These are phyloP conservation scores for Megaleporinus macrocephalus DNA, from an alignment of 2,113 vertebrate genomes.

Conservation along the genomic window DNA sequence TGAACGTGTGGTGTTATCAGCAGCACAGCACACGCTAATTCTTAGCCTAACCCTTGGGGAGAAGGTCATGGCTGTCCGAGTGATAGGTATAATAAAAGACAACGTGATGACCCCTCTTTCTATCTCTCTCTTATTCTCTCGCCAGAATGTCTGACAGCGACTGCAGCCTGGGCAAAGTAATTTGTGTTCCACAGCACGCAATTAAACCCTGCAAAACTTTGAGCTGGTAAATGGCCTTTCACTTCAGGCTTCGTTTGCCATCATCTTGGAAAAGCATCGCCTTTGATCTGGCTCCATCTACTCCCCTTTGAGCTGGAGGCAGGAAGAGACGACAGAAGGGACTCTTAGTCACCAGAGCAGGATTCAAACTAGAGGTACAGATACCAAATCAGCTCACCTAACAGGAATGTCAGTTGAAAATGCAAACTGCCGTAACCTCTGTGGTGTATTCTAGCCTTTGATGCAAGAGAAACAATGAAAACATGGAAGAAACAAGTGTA, in stretches of 20 bases:
- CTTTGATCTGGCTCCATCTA: constrained; percentile 61
- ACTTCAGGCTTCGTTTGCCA: constrained; percentile 45
- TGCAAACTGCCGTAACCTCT: constrained; percentile 23
- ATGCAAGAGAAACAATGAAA: constrained; percentile 42
- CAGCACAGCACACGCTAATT: not conserved
- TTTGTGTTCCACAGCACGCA: constrained; percentile 1
- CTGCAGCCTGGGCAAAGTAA: constrained; percentile 25
- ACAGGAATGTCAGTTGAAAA: constrained; percentile 78
- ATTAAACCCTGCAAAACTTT: constrained; percentile 35
- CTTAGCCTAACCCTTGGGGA: not conserved
- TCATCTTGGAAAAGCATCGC: constrained; percentile 51
- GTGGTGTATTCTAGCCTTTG: constrained; percentile 34
- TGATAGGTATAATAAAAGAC: constrained; percentile 5
- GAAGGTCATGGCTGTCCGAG: not conserved
- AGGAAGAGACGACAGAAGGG: constrained; percentile 45
- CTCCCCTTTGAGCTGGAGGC: constrained; percentile 42
- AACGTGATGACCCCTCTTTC: not conserved
- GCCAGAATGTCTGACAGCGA: not conserved
- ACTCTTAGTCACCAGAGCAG: constrained; percentile 67
- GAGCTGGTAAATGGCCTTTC: constrained; percentile 50
- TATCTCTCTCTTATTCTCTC: too few species aligned
- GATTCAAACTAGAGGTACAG: constrained; percentile 67
- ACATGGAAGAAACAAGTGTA: not conserved
- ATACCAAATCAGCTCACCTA: constrained; percentile 64
- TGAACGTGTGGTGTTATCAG: not conserved